Conservation (phyloP, 2,888 invertebrate genomes). For the Peribatodes rhomboidaria region DNA sequence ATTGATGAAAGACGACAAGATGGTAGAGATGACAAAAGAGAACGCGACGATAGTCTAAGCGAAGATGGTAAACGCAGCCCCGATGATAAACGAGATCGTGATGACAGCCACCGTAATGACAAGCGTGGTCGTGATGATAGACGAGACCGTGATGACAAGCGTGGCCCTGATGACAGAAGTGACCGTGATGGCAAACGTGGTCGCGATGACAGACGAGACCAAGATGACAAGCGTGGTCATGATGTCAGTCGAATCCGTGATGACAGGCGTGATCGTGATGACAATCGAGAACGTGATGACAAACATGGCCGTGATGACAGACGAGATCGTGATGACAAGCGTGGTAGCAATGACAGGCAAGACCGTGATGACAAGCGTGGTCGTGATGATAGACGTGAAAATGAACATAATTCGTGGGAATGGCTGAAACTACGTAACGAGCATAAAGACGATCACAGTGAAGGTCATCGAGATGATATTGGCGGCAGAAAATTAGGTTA, state of each 20-base stretch:
- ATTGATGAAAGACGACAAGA: background rate
- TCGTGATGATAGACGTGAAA: background rate
- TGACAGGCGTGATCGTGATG: background rate
- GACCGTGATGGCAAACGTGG: background rate
- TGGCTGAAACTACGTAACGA: background rate
- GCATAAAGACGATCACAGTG: background rate
- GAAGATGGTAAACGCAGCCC: background rate
- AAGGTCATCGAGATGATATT: background rate
- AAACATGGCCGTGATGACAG: background rate
- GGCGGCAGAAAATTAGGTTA: background rate
- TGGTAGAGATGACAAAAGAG: background rate
- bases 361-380: background rate
- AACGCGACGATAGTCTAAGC: background rate
- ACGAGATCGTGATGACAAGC: slow-evolving; percentile 20
- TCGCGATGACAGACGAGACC: slow-evolving; percentile 10
- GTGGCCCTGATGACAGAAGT: background rate
- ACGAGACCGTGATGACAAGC: background rate
- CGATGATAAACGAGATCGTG: background rate
- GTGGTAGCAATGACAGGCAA: slow-evolving; percentile 17
- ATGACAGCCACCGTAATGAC: background rate
- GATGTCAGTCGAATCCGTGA: slow-evolving; percentile 4
- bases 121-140: background rate
- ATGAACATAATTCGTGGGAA: slow-evolving; percentile 6
- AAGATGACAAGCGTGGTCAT: slow-evolving; percentile 20
- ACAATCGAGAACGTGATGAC: background rate